Evolutionary conservation across 2,797 vertebrate species (phyloP).

Genomic region (Sitta carolinensis): DNA sequence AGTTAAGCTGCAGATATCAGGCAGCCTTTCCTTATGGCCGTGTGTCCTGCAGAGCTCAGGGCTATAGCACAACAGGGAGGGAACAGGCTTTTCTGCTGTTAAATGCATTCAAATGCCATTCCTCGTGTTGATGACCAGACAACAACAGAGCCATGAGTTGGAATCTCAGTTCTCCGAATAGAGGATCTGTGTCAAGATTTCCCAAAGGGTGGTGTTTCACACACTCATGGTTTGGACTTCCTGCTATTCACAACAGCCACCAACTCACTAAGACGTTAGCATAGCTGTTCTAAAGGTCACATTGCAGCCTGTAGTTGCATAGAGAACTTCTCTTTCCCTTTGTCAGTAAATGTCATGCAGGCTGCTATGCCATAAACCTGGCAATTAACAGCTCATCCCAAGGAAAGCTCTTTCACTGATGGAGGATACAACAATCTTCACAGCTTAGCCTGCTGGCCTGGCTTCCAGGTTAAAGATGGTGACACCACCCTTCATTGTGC

Average conservation of each 20-base stretch:
- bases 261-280: background rate
- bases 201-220: background rate
- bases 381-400: background rate
- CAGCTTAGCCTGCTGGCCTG: background rate
- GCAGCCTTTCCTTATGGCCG: background rate
- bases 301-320: background rate
- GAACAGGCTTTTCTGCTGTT: background rate
- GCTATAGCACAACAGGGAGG: fast-evolving
- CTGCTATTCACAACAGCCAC: background rate
- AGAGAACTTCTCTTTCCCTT: background rate
- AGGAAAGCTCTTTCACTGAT: background rate
- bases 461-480: background rate
- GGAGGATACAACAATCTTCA: background rate
- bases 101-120: background rate
- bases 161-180: background rate
- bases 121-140: background rate
- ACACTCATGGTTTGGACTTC: background rate
- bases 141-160: background rate
- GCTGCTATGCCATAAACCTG: background rate
- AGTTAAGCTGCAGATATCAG: background rate
- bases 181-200: background rate
- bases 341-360: background rate
- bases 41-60: background rate
- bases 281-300: background rate
- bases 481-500: background rate